Evolutionary conservation across 2,888 invertebrate species (phyloP).

Genomic region (Ophioninae sp.): DNA sequence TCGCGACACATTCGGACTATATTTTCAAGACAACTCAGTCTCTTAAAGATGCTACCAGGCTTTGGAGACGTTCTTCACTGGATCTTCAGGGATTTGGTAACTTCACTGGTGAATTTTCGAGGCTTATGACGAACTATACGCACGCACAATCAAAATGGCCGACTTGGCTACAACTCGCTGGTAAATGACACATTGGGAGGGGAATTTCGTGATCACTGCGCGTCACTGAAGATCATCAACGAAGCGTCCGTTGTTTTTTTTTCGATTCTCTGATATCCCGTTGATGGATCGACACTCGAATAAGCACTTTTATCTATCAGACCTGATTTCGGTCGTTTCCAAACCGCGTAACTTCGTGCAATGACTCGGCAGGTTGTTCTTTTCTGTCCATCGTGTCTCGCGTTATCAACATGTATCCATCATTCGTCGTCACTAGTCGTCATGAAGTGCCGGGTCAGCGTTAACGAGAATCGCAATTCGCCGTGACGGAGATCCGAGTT

Average conservation of each 20-base stretch:
- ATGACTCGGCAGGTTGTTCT: neutral
- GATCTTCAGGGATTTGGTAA: neutral
- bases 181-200: slow-evolving; percentile 20
- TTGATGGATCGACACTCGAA: slow-evolving; percentile 31
- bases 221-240: slow-evolving; percentile 21
- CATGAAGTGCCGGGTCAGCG: neutral
- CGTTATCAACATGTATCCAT: neutral
- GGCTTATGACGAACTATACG: neutral
- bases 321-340: neutral
- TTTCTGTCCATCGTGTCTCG: neutral
- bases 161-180: slow-evolving; percentile 15
- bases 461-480: neutral
- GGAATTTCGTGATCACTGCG: slow-evolving; percentile 31
- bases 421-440: neutral
- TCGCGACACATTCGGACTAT: neutral
- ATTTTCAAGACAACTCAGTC: neutral
- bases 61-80: neutral
- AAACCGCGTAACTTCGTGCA: slow-evolving; percentile 31
- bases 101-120: slow-evolving; percentile 3
- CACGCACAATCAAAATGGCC: slow-evolving; percentile 48
- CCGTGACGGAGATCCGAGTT: slow-evolving; percentile 14
- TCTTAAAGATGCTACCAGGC: neutral
- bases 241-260: neutral
- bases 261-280: neutral
- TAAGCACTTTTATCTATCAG: slow-evolving; percentile 28